A percentile compares a stretch with the other conserved stretches of the same genome.
phyloP scores from a whole-genome alignment of 2,113 vertebrate species.

The Onychorhynchus coronatus region DNA sequence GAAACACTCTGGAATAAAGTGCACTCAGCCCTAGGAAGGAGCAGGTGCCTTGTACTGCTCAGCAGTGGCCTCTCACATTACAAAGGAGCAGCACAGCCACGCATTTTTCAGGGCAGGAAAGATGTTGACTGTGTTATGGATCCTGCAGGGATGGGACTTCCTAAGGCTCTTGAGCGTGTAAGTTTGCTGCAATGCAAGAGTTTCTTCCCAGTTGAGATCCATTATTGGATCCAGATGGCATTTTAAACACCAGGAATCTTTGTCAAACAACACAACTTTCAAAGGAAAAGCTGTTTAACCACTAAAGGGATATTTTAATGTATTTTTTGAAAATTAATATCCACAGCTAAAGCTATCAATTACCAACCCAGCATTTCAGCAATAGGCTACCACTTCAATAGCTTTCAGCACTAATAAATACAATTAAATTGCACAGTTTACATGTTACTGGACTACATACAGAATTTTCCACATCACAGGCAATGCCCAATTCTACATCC shows the following conservation, averaged over 20 bases:
- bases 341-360: neutral
- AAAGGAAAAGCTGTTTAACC: neutral
- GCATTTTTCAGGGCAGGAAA: neutral
- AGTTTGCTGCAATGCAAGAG: neutral
- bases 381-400: neutral
- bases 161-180: neutral
- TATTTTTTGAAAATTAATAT: neutral
- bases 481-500: neutral
- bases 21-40: neutral
- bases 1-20: neutral
- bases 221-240: constrained; percentile 48
- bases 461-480: neutral
- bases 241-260: neutral
- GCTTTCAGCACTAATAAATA: neutral
- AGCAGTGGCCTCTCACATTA: constrained; percentile 9
- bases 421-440: neutral
- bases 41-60: constrained; percentile 27
- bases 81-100: neutral
- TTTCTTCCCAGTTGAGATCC: neutral
- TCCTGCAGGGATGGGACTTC: constrained; percentile 49
- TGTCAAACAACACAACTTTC: neutral
- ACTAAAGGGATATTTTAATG: neutral
- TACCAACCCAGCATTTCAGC: neutral
- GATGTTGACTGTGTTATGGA: neutral
- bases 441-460: neutral